Evolutionary conservation across 2,888 invertebrate genomes (phyloP).

Genomic region (Malthinus seriepunctatus): DNA sequence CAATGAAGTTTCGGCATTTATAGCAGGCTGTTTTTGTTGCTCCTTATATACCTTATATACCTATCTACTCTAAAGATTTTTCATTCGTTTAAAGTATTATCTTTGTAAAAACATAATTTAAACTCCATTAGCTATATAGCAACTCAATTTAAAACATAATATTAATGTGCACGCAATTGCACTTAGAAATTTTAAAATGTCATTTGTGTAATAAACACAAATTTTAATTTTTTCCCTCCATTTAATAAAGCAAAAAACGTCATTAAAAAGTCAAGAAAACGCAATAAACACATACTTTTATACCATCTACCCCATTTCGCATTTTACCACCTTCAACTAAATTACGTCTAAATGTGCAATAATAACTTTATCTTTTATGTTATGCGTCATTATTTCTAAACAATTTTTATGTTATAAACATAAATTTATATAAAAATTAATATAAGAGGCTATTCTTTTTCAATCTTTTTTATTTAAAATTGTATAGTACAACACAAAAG

Average conservation of each 20-base stretch:
- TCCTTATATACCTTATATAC: too few relatives aligned
- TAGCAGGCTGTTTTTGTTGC: too few relatives aligned
- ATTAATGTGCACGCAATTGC: neutral
- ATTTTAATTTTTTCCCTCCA: conserved; percentile 41
- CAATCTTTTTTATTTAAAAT: neutral
- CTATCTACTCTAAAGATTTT: too few relatives aligned
- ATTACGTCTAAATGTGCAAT: conserved; percentile 33
- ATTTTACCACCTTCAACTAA: conserved; percentile 27
- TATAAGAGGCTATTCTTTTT: too few relatives aligned
- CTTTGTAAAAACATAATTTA: too few relatives aligned
- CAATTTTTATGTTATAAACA: neutral
- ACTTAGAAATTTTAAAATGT: too few relatives aligned
- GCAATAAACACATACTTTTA: conserved; percentile 41
- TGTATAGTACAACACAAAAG: conserved; percentile 1
- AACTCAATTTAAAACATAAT: neutral
- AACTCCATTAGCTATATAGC: too few relatives aligned
- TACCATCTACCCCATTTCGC: conserved; percentile 35
- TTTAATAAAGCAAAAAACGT: conserved; percentile 46
- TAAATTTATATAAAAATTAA: too few relatives aligned
- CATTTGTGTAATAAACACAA: neutral
- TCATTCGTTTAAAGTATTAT: too few relatives aligned
- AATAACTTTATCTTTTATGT: conserved; percentile 28
- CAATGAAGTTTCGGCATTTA: too few relatives aligned
- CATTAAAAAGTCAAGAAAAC: conserved; percentile 34
- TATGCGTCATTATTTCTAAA: conserved; percentile 22